Percentiles rank a stretch among this genome's conserved stretches.
Evolutionary conservation across 1,140 invertebrate species (phyloP).

Genomic region (Physella acuta): DNA sequence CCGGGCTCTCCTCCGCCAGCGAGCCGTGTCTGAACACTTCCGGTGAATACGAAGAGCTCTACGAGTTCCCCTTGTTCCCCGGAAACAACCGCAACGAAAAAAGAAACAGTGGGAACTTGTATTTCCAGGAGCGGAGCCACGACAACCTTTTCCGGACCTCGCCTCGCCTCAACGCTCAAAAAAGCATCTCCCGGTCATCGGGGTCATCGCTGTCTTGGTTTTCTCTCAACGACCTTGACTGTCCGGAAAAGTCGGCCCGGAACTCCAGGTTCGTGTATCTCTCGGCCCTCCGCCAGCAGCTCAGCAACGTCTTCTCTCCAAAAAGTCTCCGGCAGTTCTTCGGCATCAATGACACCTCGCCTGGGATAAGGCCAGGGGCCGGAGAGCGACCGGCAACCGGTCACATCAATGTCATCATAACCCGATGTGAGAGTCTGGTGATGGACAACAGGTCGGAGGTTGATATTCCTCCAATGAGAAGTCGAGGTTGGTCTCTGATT

Average conservation of each 20-base stretch:
- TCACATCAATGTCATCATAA: slow-evolving; percentile 26
- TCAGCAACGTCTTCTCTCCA: slow-evolving; percentile 7
- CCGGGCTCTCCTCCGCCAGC: slow-evolving; percentile 4
- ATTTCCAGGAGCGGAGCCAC: background rate
- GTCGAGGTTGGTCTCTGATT: slow-evolving; percentile 2
- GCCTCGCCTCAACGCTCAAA: background rate
- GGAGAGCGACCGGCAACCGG: slow-evolving; percentile 9
- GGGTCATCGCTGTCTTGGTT: slow-evolving; percentile 15
- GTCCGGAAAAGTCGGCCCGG: background rate
- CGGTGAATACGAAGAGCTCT: slow-evolving; percentile 1
- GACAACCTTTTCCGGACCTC: background rate
- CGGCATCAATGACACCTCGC: background rate
- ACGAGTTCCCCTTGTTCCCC: background rate
- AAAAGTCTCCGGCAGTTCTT: slow-evolving; percentile 15
- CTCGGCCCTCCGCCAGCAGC: background rate
- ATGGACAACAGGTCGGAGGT: slow-evolving; percentile 6
- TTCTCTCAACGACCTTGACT: slow-evolving; percentile 18
- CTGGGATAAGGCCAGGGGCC: background rate
- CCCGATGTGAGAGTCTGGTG: slow-evolving; percentile 21
- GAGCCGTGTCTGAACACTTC: slow-evolving; percentile 10
- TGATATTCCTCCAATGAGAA: slow-evolving; percentile 12
- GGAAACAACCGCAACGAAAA: background rate
- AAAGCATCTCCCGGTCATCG: background rate
- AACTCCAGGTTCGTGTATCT: slow-evolving; percentile 6
- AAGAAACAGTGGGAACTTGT: background rate